Evolutionary conservation across 2,888 invertebrate species (phyloP), one percentile per base, ranked within the genome.

Genomic region (Aplocera efformata): DNA sequence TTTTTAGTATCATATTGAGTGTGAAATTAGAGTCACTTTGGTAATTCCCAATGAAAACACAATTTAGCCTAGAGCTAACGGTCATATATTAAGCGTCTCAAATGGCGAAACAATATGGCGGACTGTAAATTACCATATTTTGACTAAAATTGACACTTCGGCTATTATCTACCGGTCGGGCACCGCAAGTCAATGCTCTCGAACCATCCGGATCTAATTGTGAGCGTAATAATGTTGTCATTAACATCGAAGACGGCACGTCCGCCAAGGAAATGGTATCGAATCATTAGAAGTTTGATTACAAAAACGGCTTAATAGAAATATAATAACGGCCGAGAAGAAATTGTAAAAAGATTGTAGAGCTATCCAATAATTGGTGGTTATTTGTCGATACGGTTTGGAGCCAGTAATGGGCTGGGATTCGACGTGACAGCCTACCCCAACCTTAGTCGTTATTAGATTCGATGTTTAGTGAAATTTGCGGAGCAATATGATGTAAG

Each of bases 291-390:
- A 81, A 82, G 85, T 86, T 84, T 85, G 88, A 86, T 88, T 86
- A 86, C 85, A 85, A 88, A 88, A 88, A 88, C 85, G 85, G 84
- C 86, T 86, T 88, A 88, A 88, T 86, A 88, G 86, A 88, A 86
- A 88, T 84, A 88, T 88, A 88, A 88, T 88, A 88, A 88, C 86
- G 79, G 69, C 69, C 72, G 79, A 80, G 86, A 83, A 83, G 86
- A 86, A 86, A 86, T 88, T 86, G 88, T 88, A 85, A 86, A 88
- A 88, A 88, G 88, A 88, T 88, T 88, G 88, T 86, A 73, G 86
- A 85, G 85, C 84, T 78, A 79, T 80, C 80, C 82, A 86, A 86
- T 88, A 88, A 88, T 88, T 88, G 88, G 85, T 77, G 84, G 86
- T 88, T 86, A 85, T 81, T 83, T 79, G 85, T 80, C 86, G 88